Percentiles rank a stretch among this genome's conserved stretches.
Evolutionary conservation across 2,797 vertebrate genomes (phyloP).

Genomic region (Fringilla coelebs): DNA sequence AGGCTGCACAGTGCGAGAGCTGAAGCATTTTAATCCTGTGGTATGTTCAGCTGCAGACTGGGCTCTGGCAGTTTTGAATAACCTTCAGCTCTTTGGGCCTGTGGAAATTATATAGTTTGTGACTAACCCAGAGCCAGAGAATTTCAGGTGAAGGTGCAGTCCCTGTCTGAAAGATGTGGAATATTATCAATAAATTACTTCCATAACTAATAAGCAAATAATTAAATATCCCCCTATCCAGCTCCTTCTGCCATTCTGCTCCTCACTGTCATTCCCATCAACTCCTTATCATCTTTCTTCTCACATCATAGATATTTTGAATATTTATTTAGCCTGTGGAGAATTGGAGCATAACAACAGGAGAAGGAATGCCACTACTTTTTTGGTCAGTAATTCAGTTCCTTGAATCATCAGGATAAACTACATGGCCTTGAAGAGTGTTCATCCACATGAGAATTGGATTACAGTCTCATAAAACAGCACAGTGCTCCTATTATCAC

Average conservation of each 20-base stretch:
- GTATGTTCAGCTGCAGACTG: not conserved
- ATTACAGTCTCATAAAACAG: conserved; percentile 61
- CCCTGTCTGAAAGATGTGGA: not conserved
- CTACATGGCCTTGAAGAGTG: not conserved
- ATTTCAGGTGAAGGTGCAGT: not conserved
- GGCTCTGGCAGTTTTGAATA: not conserved
- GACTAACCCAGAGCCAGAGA: not conserved
- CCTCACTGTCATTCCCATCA: not conserved
- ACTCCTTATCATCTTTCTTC: not conserved
- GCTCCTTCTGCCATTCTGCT: not conserved
- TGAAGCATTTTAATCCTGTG: not conserved
- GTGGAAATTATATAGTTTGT: not conserved
- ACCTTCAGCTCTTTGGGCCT: not conserved
- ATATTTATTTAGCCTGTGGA: not conserved
- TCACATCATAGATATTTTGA: not conserved
- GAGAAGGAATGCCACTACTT: conserved; percentile 6
- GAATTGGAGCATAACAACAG: not conserved
- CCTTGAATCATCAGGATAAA: conserved; percentile 46
- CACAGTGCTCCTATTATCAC: conserved; percentile 38
- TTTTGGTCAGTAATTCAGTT: conserved; percentile 50
- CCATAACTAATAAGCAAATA: not conserved
- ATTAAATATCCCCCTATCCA: not conserved
- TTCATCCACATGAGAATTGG: conserved; percentile 47
- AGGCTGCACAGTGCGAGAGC: not conserved
- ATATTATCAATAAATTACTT: not conserved